These are phyloP conservation scores for Edolisoma coerulescens DNA, from an alignment of 2,113 vertebrate genomes.

Conservation along the genomic window DNA sequence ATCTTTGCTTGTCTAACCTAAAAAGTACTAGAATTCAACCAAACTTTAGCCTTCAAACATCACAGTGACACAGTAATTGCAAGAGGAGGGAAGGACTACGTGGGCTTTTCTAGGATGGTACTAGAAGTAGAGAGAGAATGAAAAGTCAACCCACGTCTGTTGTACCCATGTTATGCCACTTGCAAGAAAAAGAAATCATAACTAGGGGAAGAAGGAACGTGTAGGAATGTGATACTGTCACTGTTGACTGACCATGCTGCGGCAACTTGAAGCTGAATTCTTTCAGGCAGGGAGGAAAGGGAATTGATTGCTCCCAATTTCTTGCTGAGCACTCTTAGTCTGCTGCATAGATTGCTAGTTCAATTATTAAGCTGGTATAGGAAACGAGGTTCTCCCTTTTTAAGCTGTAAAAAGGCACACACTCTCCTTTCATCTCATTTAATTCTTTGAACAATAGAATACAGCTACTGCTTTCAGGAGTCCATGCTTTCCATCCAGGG, in stretches of 20 bases:
- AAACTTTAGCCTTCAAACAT: background rate
- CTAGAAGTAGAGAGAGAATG: background rate
- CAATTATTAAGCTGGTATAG: background rate
- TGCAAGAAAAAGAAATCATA: background rate
- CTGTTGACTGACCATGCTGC: background rate
- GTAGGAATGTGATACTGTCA: background rate
- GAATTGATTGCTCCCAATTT: background rate
- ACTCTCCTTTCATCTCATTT: background rate
- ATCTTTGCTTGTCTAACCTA: background rate
- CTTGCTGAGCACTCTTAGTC: background rate
- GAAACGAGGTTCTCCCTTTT: background rate
- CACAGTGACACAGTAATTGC: background rate
- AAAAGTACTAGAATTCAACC: background rate
- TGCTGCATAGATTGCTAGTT: background rate
- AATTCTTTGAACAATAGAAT: background rate
- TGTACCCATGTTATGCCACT: too few species aligned
- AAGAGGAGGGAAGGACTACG: background rate
- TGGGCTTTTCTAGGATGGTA: background rate
- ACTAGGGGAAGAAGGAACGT: background rate
- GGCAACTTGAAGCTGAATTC: background rate
- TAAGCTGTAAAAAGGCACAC: background rate
- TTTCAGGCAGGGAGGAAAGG: background rate
- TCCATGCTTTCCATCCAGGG: background rate
- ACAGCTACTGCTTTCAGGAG: rapidly evolving
- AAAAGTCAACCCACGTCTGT: background rate